Conservation (phyloP, 2,797 vertebrate genomes). For the Knipowitschia caucasica region DNA sequence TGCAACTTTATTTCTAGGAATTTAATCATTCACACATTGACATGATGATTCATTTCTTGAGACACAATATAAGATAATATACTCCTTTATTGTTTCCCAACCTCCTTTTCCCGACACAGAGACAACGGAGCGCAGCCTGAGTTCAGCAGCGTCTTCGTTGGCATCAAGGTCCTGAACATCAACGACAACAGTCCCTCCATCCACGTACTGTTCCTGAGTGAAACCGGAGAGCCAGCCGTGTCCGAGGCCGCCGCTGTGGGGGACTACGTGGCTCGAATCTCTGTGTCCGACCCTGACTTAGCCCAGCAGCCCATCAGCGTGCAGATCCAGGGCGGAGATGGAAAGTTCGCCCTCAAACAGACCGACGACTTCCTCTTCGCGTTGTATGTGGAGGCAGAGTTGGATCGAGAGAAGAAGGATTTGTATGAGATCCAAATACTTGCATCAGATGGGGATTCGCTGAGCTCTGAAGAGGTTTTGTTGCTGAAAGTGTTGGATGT, state of each 20-base stretch:
- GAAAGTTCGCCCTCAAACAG: conserved; percentile 76
- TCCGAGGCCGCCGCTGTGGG: conserved; percentile 81
- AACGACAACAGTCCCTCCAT: conserved; percentile 88
- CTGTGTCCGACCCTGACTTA: conserved; percentile 85
- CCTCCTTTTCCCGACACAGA: conserved; percentile 2
- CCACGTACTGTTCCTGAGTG: conserved; percentile 83
- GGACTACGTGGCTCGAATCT: conserved; percentile 86
- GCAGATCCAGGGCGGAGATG: conserved; percentile 74
- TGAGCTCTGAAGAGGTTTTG: conserved; percentile 72
- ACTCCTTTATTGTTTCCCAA: background rate
- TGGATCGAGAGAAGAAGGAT: conserved; percentile 82
- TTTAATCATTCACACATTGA: too few species aligned
- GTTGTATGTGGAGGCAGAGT: conserved; percentile 77
- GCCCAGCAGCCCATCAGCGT: conserved; percentile 52
- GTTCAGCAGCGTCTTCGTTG: conserved; percentile 79
- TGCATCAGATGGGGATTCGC: conserved; percentile 79
- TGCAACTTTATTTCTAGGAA: too few species aligned
- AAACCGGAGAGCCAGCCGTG: conserved; percentile 76
- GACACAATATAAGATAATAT: too few species aligned
- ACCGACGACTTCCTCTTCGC: conserved; percentile 79
- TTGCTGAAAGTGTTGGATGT: conserved; percentile 78
- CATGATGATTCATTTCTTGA: too few species aligned
- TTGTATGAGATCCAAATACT: conserved; percentile 78
- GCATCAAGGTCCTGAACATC: conserved; percentile 82
- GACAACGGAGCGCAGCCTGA: conserved; percentile 85